Percentiles rank a stretch among this genome's conserved stretches.
Evolutionary conservation across 2,113 vertebrate genomes (phyloP).

Genomic region (Vanacampus margaritifer): DNA sequence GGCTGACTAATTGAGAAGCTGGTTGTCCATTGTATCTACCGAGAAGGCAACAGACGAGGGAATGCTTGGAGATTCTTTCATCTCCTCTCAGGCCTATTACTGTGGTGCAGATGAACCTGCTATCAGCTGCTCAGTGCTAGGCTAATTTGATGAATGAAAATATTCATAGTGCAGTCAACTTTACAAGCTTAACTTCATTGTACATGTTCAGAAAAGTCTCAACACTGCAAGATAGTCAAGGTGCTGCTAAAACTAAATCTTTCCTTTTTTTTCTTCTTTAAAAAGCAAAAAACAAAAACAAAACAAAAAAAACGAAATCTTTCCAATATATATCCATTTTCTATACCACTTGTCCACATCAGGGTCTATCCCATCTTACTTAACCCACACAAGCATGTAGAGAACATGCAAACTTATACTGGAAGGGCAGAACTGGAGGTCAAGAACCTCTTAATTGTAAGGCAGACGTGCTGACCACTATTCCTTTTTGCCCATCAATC

Average conservation of each 20-base stretch:
- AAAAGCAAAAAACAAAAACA: too few species aligned
- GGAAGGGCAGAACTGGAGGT: too few species aligned
- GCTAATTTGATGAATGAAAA: conserved; percentile 71
- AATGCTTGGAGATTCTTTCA: conserved; percentile 68
- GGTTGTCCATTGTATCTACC: conserved; percentile 85
- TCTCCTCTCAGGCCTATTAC: conserved; percentile 65
- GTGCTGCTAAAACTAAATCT: conserved; percentile 7
- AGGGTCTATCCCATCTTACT: neutral
- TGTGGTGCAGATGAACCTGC: conserved; percentile 27
- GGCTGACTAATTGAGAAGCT: conserved; percentile 91
- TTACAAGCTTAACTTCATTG: conserved; percentile 74
- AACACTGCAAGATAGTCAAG: neutral
- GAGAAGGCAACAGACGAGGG: conserved; percentile 67
- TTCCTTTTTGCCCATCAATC: too few species aligned
- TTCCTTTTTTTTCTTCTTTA: too few species aligned
- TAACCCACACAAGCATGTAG: too few species aligned
- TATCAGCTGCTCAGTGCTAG: conserved; percentile 50
- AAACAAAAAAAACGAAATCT: conserved; percentile 2
- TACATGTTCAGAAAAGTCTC: conserved; percentile 48
- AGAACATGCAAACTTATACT: too few species aligned
- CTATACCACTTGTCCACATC: neutral
- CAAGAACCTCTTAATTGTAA: neutral
- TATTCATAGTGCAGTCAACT: conserved; percentile 70
- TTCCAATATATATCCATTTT: neutral
- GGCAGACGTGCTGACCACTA: too few species aligned